These are phyloP conservation scores for Macropus fuliginosus DNA, from an alignment of 2,797 vertebrate genomes.

Conservation along the genomic window DNA sequence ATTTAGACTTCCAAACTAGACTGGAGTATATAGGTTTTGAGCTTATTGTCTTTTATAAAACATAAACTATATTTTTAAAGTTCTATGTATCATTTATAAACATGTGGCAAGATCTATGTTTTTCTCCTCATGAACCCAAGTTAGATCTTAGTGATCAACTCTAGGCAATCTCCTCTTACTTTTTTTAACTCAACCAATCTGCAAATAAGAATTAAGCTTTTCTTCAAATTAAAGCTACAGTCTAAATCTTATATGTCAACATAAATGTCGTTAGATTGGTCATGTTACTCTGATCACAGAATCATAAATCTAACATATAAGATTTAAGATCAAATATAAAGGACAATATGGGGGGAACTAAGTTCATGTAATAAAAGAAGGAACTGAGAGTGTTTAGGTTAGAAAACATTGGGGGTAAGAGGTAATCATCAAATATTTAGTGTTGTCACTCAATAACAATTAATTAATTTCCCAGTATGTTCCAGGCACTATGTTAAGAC, in stretches of 20 bases:
- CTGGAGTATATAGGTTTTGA: background rate
- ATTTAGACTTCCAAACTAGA: background rate
- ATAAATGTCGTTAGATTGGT: background rate
- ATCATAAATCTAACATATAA: background rate
- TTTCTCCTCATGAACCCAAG: background rate
- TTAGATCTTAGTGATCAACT: background rate
- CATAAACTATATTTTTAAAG: background rate
- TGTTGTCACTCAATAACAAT: background rate
- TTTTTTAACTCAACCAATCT: background rate
- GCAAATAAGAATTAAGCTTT: conserved; percentile 4
- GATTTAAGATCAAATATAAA: background rate
- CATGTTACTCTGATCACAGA: background rate
- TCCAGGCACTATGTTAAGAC: background rate
- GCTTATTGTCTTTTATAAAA: background rate
- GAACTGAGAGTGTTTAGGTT: background rate
- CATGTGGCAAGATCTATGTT: background rate
- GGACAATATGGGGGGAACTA: background rate
- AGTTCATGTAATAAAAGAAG: background rate
- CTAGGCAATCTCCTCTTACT: background rate
- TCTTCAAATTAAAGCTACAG: conserved; percentile 4
- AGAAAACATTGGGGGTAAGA: background rate
- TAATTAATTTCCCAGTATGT: background rate
- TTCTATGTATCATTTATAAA: conserved; percentile 1
- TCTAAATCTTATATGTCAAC: background rate
- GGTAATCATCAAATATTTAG: background rate